phyloP scores from a whole-genome alignment of 2,113 vertebrate species.

The Thamnaconus septentrionalis region DNA sequence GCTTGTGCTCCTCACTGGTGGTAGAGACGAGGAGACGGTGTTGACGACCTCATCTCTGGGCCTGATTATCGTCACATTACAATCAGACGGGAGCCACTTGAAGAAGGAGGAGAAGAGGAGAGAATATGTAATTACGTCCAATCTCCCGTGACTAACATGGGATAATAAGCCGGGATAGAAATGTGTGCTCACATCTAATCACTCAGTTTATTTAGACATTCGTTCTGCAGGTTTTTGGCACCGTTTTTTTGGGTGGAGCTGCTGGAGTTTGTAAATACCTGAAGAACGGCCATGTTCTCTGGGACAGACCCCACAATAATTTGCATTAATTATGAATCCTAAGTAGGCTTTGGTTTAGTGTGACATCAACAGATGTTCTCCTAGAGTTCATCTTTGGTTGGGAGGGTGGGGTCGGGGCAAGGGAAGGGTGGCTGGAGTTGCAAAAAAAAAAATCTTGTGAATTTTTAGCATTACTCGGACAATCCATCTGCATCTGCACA shows the following conservation, averaged over 20 bases:
- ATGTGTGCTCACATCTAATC: constrained; percentile 42
- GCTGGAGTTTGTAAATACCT: constrained; percentile 9
- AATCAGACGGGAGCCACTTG: constrained; percentile 70
- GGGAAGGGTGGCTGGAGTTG: no score
- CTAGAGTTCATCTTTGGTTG: no score
- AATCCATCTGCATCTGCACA: constrained; percentile 31
- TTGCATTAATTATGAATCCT: background rate
- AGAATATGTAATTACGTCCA: constrained; percentile 68
- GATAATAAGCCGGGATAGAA: constrained; percentile 50
- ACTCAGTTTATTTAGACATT: constrained; percentile 51
- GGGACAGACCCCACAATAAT: background rate
- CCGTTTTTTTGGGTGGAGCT: constrained; percentile 2
- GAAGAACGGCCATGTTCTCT: background rate
- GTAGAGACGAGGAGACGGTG: constrained; percentile 31
- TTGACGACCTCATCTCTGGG: constrained; percentile 73
- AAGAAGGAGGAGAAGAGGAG: constrained; percentile 58
- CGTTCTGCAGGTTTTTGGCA: constrained; percentile 23
- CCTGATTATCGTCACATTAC: constrained; percentile 78
- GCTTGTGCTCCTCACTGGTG: constrained; percentile 42
- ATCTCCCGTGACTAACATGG: constrained; percentile 68
- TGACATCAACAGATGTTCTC: no score
- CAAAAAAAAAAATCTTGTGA: background rate
- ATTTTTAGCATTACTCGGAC: constrained; percentile 11
- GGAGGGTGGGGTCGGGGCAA: no score
- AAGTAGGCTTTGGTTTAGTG: no score